Conservation (phyloP, 2,797 vertebrate species). For the Rhinatrema bivittatum region DNA sequence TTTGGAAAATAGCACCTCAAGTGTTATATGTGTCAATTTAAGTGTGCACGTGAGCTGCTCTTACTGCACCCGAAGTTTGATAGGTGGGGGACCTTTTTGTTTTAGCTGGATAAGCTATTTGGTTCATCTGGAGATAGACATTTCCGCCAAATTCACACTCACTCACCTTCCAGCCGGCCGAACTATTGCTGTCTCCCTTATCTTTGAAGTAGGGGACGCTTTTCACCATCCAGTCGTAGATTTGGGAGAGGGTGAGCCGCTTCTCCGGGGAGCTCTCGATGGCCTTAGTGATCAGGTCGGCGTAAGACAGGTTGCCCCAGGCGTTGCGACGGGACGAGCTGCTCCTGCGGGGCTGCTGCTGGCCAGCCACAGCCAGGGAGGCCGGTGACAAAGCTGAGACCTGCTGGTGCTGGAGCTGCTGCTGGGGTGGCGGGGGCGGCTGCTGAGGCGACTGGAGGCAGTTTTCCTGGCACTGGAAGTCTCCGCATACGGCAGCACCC, state of each 20-base stretch:
- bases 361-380: constrained; percentile 60
- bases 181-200: constrained; percentile 96
- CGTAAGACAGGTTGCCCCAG: constrained; percentile 96
- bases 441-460: constrained; percentile 51
- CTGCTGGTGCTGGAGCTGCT: constrained; percentile 68
- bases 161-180: constrained; percentile 92
- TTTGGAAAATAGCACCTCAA: no score
- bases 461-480: constrained; percentile 75
- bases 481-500: constrained; percentile 60
- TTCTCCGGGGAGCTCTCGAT: constrained; percentile 93
- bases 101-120: no score
- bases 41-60: no score
- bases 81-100: no score
- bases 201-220: constrained; percentile 95
- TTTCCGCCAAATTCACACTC: no score
- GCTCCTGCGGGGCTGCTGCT: constrained; percentile 73
- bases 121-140: no score
- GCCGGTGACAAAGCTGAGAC: constrained; percentile 64
- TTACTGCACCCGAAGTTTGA: no score
- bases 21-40: no score
- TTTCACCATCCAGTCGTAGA: constrained; percentile 98
- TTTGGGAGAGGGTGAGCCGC: constrained; percentile 88
- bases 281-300: constrained; percentile 94
- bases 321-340: constrained; percentile 91
- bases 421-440: constrained; percentile 55